Evolutionary conservation across 2,888 invertebrate species (phyloP), one percentile per base, ranked within the genome.

Genomic region (Ophioninae sp.): DNA sequence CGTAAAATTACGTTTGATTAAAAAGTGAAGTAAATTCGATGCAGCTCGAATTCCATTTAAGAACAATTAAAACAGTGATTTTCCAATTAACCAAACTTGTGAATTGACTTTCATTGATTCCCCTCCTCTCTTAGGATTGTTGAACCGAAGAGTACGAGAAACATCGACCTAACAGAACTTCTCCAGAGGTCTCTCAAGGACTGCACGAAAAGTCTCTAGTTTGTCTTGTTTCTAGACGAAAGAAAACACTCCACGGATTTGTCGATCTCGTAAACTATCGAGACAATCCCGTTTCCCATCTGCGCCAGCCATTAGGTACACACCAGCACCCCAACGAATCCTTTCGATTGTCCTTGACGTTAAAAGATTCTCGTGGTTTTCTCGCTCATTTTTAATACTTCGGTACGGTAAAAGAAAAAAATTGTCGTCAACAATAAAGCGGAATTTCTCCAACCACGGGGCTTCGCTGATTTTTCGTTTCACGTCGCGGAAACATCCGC

Each of bases 371-470:
- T 41, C 10, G 8, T 10, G 20, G 80, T 44, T 83, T 77, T n/a
- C 23, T 61, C 65, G 73, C 78, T 82, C 74, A 37, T 37, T 76
- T 81, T 77, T 20, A 13, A 44, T 23, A 62, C 78, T 72, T 59
- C 72, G 56, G 39, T 10, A 10, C 2, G 8, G 30, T n/a, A 30
- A 23, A 44, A 44, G 61, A 50, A 39, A 62, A 50, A 68, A 78
- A 10, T 72, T 61, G 21, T 13, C 56, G 8, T 68, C 50, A 44
- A 77, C 80, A 78, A 82, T 69, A 70, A 69, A 79, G 83, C 84
- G 84, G 84, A 87, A 87, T 87, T 87, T 87, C 82, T 64, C 59
- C 69, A 81, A 85, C 82, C 72, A 79, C 83, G 20, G 64, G 64
- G 44, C 67, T 7, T 10, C n/a, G 3, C 21, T 64, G 74, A 70